Base-by-base conservation (phyloP, 1,140 invertebrate genomes). In the Antheraea pernyi region DNA sequence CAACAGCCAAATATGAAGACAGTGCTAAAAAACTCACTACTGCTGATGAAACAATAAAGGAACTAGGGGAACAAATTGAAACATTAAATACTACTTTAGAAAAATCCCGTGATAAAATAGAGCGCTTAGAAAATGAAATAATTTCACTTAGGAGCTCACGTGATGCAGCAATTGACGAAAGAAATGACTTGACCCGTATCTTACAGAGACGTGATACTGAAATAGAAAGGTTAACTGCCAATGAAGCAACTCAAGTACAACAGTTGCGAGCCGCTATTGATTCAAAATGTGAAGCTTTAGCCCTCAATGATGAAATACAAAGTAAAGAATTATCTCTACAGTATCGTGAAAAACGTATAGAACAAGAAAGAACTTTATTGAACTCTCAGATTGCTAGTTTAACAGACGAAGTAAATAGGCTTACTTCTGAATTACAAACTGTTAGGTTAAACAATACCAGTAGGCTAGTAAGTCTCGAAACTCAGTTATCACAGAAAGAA, bases 221-320 rank as follows among this genome's bases (percentile, higher is more conserved):
- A 92, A 83, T 97, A 19, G 95, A 96, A 79, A 92, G 95, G 60
- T 81, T 96, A 59, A 94, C 94, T 65, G 89, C 93, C 8, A 96
- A 96, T 84, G 78, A 96, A 70, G 84, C 90, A n/a, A 93, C 94
- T 3, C 85, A 96, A 42, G 93, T 94, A 11, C 92, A 94, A 76
- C 96, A 97, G 83, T 82, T 97, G 19, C 94, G 95, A 79, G 76
- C 88, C 63, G 96, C 96, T 48, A 94, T 97, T 69, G 91, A 94
- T 72, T 94, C 95, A 6, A 98, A 98, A 92, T 97, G 96, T 92
- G 96, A 97, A 92, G 97, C 97, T 7, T 84, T 98, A 30, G 94
- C 95, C 18, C 94, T 96, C 63, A 93, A 95, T 65, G 96, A 98
- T 91, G 97, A 98, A 92, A 92, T 97, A 19, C 94, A 96, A 75